These are phyloP conservation scores for Hafferia zeledoni DNA, from an alignment of 2,797 vertebrate species.

Conservation along the genomic window DNA sequence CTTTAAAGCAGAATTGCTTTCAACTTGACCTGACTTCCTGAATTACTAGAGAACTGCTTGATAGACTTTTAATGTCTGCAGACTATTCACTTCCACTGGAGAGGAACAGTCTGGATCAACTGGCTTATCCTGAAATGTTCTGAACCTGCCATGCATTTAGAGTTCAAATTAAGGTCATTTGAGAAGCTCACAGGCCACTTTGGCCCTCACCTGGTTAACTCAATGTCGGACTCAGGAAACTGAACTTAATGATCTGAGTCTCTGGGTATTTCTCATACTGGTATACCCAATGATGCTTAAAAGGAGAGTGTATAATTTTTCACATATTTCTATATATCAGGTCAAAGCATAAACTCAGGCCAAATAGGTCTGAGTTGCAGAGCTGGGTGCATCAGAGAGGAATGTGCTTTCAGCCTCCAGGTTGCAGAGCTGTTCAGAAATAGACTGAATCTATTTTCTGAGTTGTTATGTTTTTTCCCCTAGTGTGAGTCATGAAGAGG, in stretches of 20 bases:
- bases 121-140: background rate
- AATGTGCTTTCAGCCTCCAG: background rate
- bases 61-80: background rate
- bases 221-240: background rate
- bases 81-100: background rate
- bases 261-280: background rate
- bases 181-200: background rate
- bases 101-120: background rate
- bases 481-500: background rate
- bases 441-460: background rate
- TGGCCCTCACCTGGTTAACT: background rate
- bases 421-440: background rate
- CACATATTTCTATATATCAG: background rate
- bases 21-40: background rate
- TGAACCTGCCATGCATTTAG: background rate
- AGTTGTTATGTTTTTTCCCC: background rate
- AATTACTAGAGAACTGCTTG: background rate
- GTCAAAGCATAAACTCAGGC: background rate
- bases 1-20: background rate
- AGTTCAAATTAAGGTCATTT: slow-evolving; percentile 34
- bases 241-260: background rate
- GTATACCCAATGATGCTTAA: background rate
- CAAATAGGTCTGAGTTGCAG: background rate
- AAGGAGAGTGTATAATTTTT: background rate
- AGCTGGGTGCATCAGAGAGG: background rate